Evolutionary conservation across 2,888 invertebrate genomes (phyloP), one percentile per base, ranked within the genome.

Genomic region (Leucoma salicis): DNA sequence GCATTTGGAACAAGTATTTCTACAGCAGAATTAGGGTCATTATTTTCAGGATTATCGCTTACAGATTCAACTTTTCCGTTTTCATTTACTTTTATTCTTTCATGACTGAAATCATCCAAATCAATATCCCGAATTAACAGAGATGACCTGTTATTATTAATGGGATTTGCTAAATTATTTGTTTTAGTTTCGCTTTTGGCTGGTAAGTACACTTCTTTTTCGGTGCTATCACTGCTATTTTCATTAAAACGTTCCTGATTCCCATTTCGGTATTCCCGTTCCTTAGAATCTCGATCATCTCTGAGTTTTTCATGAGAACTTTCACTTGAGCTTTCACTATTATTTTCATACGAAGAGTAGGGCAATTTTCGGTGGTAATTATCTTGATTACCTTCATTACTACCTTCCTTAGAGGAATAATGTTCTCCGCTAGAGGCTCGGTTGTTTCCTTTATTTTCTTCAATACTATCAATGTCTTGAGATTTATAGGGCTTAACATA

Each of bases 101-200:
- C 78, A 50, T 75, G 73, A 46, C 74, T 77, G 43, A 78, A 79
- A 50, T 80, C 74, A 35, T 54, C 67, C 49, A 74, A 63, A 47
- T 81, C 78, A 21, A 74, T 71, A 31, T 82, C 74, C 61, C 74
- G 72, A 46, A 74, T 63, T 31, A 49, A 53, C 16, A 41, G 42
- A 7, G 66, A 56, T 11, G 53, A 44, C 4, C 21, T 62, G 15
- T 35, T 25, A 34, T 42, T 50, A 14, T 1, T 39, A 13, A 15
- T 34, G 34, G 15, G 40, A 32, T 16, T 29, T 33, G 25, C 13
- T 3, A 13, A 6, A 11, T 11, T 4, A 29, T 12, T 4, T 5
- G 5, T 4, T 13, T 29, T 12, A 13, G 5, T 13, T 2, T 3
- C 7, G 2, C 5, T 8, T 5, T 29, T 11, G 2, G 5, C 4